These are phyloP conservation scores for Hypsopygia costalis DNA, from an alignment of 2,888 invertebrate genomes.

Conservation along the genomic window DNA sequence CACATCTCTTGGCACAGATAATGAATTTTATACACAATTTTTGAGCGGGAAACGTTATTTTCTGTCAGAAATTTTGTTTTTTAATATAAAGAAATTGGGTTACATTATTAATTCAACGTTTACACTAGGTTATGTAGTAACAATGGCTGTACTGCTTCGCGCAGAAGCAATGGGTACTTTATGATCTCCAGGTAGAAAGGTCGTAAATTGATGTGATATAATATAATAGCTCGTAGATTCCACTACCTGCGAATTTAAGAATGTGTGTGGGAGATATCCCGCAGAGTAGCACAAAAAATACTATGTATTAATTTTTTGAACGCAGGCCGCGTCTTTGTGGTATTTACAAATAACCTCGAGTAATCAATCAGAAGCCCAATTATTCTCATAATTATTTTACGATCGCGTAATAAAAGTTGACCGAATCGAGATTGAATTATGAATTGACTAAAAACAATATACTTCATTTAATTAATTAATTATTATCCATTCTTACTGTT, in stretches of 20 bases:
- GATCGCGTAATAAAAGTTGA: no score
- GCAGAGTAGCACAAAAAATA: no score
- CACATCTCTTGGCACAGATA: not conserved
- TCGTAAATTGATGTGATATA: slow-evolving; percentile 24
- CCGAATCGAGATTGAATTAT: no score
- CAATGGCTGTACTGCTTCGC: slow-evolving; percentile 49
- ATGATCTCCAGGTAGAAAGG: slow-evolving; percentile 34
- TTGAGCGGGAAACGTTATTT: not conserved
- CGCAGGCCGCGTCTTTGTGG: no score
- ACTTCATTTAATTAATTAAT: no score
- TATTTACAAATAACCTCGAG: no score
- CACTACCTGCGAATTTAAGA: slow-evolving; percentile 2
- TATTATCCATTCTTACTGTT: no score
- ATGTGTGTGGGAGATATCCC: no score
- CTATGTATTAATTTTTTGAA: no score
- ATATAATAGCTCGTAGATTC: slow-evolving; percentile 12
- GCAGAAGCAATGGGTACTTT: slow-evolving; percentile 53
- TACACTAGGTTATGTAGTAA: slow-evolving; percentile 62
- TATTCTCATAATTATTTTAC: no score
- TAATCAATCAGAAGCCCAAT: no score
- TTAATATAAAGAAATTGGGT: slow-evolving; percentile 22
- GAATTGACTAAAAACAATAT: no score
- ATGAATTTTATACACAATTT: not conserved
- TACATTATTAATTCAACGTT: slow-evolving; percentile 39
- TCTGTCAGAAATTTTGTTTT: slow-evolving; percentile 4